Conservation (phyloP, 2,888 invertebrate species). For the Lottia scabra region DNA sequence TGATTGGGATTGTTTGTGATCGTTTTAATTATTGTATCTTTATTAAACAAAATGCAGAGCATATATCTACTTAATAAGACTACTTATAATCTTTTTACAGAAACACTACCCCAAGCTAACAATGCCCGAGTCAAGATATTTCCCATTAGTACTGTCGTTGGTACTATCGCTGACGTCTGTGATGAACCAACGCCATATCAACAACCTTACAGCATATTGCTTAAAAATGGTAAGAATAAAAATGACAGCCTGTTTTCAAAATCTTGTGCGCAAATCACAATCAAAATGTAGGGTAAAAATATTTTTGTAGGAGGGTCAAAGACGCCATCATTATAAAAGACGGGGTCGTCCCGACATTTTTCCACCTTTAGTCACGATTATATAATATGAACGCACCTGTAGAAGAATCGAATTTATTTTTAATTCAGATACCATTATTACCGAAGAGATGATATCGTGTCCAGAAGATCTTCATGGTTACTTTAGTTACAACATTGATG, state of each 20-base stretch:
- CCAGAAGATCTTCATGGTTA: constrained; percentile 40
- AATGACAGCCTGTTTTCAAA: no score
- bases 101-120: constrained; percentile 35
- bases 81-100: constrained; percentile 27
- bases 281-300: no score
- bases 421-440: constrained; percentile 6
- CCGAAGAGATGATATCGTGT: constrained; percentile 28
- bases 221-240: constrained; percentile 26
- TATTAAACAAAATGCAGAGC: no score
- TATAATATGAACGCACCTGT: no score
- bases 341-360: no score
- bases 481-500: constrained; percentile 34
- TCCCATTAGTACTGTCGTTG: constrained; percentile 27
- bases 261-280: no score
- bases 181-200: constrained; percentile 22
- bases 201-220: constrained; percentile 19
- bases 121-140: constrained; percentile 40
- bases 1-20: no score
- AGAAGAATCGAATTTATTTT: background rate
- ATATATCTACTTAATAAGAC: no score
- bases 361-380: no score
- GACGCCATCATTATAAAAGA: no score
- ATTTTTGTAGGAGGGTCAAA: no score
- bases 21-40: no score
- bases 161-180: constrained; percentile 33